Evolutionary conservation across 1,140 invertebrate genomes (phyloP).

Genomic region (Sogatella furcifera): DNA sequence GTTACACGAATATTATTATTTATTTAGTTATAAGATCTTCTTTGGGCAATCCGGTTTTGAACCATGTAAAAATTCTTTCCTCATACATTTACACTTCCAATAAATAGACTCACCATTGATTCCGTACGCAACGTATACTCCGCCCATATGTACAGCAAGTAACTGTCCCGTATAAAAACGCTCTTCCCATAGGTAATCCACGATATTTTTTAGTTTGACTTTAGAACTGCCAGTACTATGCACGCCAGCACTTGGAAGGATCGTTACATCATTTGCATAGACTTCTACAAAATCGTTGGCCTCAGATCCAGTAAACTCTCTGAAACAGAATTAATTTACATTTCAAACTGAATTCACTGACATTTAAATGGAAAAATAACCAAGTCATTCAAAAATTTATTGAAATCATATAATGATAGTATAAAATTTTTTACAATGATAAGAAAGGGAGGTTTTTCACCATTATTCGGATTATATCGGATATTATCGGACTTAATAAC

Average conservation of each 20-base stretch:
- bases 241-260: conserved; percentile 53
- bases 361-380: not conserved
- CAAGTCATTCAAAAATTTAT: too few species aligned
- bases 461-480: too few species aligned
- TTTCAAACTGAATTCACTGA: too few species aligned
- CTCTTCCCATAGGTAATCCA: conserved; percentile 87
- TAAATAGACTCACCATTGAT: conserved; percentile 55
- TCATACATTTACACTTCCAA: too few species aligned
- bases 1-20: too few species aligned
- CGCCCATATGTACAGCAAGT: conserved; percentile 76
- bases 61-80: too few species aligned
- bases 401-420: too few species aligned
- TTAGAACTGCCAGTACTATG: conserved; percentile 72
- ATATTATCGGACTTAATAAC: too few species aligned
- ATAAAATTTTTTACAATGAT: too few species aligned
- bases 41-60: too few species aligned
- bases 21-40: too few species aligned
- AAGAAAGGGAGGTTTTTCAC: too few species aligned
- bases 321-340: conserved; percentile 13
- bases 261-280: conserved; percentile 52
- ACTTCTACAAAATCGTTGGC: conserved; percentile 55
- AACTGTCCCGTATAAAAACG: conserved; percentile 75
- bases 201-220: conserved; percentile 81
- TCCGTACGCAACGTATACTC: conserved; percentile 79
- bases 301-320: conserved; percentile 36